A percentile compares a stretch with the other conserved stretches of the same genome.
Evolutionary conservation across 2,113 vertebrate species (phyloP).

Genomic region (Oceanites oceanicus): DNA sequence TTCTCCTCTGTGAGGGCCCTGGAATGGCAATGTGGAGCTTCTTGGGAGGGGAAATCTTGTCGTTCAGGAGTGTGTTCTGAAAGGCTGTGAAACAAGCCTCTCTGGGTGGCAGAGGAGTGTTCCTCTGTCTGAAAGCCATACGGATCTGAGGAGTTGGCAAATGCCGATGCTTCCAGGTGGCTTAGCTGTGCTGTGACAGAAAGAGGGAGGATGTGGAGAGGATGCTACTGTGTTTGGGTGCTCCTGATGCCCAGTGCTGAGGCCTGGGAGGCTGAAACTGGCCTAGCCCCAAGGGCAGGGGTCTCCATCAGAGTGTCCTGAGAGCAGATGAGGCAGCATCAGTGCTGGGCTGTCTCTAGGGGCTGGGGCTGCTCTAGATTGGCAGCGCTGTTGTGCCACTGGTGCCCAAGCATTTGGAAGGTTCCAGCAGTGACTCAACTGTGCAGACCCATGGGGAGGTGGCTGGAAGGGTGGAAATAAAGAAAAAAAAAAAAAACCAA

Average conservation of each 20-base stretch:
- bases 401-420: constrained; percentile 37
- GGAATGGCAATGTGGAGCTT: background rate
- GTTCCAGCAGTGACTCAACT: constrained; percentile 77
- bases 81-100: background rate
- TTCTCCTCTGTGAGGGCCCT: background rate
- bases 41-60: background rate
- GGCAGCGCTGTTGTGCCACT: background rate
- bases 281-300: fast-evolving
- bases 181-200: background rate
- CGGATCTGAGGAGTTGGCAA: background rate
- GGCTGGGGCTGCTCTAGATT: background rate
- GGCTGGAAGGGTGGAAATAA: constrained; percentile 67
- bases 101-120: background rate
- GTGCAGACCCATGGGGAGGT: constrained; percentile 48
- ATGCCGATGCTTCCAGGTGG: background rate
- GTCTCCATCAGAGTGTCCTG: background rate
- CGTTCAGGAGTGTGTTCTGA: background rate
- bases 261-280: background rate
- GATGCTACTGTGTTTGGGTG: fast-evolving
- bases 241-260: background rate
- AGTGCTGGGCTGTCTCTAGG: background rate
- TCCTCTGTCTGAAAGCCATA: background rate
- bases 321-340: background rate
- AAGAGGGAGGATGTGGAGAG: background rate
- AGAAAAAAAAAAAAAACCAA: constrained; percentile 7